Evolutionary conservation across 2,113 vertebrate species (phyloP).

Genomic region (Oryzias woworae): DNA sequence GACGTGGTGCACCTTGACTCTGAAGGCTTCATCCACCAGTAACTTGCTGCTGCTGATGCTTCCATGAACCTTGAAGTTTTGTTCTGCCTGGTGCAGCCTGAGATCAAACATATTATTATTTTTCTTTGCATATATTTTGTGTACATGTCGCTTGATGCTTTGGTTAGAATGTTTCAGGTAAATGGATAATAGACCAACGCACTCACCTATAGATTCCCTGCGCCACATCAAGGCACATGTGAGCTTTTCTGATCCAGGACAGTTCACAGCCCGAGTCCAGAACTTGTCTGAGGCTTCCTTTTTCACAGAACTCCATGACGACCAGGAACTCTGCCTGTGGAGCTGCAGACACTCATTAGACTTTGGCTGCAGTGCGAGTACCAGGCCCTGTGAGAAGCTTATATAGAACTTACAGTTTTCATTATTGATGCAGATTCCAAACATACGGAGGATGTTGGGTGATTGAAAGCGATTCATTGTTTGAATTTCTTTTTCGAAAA

Average conservation of each 20-base stretch:
- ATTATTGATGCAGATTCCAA: constrained; percentile 84
- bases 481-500: constrained; percentile 81
- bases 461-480: constrained; percentile 88
- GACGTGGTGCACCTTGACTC: constrained; percentile 80
- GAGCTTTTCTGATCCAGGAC: constrained; percentile 68
- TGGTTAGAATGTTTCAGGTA: background rate
- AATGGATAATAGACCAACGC: background rate
- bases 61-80: constrained; percentile 79
- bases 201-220: constrained; percentile 85
- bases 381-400: background rate
- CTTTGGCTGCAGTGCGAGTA: background rate
- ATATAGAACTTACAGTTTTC: constrained; percentile 71
- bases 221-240: constrained; percentile 82
- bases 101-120: background rate
- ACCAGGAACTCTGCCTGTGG: constrained; percentile 79
- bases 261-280: constrained; percentile 72
- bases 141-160: background rate
- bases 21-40: constrained; percentile 81
- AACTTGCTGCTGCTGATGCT: constrained; percentile 86
- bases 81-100: constrained; percentile 84
- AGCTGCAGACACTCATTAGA: constrained; percentile 52
- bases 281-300: constrained; percentile 81
- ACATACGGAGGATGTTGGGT: constrained; percentile 87
- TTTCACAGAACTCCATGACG: constrained; percentile 88
- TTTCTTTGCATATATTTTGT: background rate